Base-by-base conservation (phyloP, 2,888 invertebrate species). In the Gerris lacustris region DNA sequence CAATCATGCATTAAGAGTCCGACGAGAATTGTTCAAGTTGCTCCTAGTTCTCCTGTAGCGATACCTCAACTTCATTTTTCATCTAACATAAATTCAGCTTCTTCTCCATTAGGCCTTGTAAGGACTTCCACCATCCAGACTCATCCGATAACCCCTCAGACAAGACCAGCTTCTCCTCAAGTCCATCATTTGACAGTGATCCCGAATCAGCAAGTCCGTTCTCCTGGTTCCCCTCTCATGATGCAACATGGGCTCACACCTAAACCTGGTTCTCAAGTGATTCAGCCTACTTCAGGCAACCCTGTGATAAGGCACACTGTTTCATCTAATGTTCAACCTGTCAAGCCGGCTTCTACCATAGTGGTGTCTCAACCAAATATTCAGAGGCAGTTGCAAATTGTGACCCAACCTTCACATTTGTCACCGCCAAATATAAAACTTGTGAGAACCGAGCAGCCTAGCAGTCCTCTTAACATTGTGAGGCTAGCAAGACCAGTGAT, bases 191-290 rank as follows among this genome's bases (percentile, higher is more conserved):
- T 64, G 18, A 77, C 81, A 31, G 78, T 81, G 73, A 82, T 75
- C 76, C 82, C 71, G 82, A 82, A 73, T 71, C 80, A 64, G 18
- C 64, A 64, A 17, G 18, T 64, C 17, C 17, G 64, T n/a, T 64
- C 64, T 9, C 64, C 64, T 18, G 31, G 11, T 9, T 64, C 64
- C 18, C 64, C 64, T 18, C 64, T n/a, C 18, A 9, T 64, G 18
- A 64, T 64, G 7, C 64, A 67, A 43, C 67, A 69, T 7, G 17
- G 18, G 15, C 43, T 64, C 5, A 9, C 63, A 0, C 69, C 43
- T 15, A 45, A 44, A 31, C 44, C 69, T 11, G 45, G 44, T 15
- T 43, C 17, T 64, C 64, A 63, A 64, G 2, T 45, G 4, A n/a
- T 69, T 44, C 69, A 69, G n/a, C 63, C 43, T n/a, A 44, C 66